Percentiles rank a stretch among this genome's conserved stretches.
Conservation (phyloP, 2,113 vertebrate species). For the Corythornis cristatus region DNA sequence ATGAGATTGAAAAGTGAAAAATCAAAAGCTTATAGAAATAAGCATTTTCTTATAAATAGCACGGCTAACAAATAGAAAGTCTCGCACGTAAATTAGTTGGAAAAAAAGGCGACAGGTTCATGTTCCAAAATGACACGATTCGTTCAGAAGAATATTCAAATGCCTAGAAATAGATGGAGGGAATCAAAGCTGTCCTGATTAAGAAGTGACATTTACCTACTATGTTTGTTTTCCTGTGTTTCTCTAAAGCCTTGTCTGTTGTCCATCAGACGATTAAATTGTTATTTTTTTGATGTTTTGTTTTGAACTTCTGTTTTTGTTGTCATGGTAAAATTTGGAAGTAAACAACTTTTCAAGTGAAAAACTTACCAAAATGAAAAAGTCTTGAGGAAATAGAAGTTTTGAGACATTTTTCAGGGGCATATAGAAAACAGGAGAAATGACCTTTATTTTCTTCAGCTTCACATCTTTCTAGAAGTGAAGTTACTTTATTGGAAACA, state of each 20-base stretch:
- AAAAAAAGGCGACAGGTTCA: background rate
- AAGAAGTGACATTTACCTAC: background rate
- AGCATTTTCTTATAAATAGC: background rate
- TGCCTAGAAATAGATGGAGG: background rate
- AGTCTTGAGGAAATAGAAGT: background rate
- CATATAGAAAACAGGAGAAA: background rate
- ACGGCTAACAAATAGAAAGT: background rate
- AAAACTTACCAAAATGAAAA: background rate
- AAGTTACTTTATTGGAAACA: background rate
- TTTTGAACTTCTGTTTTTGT: background rate
- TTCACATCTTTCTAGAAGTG: background rate
- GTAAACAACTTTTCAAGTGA: background rate
- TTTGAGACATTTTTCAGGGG: background rate
- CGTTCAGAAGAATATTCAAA: background rate
- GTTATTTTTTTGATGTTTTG: background rate
- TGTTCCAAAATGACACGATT: background rate
- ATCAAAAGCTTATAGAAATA: background rate
- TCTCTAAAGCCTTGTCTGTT: background rate
- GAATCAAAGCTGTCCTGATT: background rate
- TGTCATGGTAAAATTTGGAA: background rate
- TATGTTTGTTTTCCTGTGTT: background rate
- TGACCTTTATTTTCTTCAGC: background rate
- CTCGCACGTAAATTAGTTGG: background rate
- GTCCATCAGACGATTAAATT: background rate
- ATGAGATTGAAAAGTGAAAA: constrained; percentile 12